Evolutionary conservation across 2,888 invertebrate genomes (phyloP).

Genomic region (Trissonchulus sp.): DNA sequence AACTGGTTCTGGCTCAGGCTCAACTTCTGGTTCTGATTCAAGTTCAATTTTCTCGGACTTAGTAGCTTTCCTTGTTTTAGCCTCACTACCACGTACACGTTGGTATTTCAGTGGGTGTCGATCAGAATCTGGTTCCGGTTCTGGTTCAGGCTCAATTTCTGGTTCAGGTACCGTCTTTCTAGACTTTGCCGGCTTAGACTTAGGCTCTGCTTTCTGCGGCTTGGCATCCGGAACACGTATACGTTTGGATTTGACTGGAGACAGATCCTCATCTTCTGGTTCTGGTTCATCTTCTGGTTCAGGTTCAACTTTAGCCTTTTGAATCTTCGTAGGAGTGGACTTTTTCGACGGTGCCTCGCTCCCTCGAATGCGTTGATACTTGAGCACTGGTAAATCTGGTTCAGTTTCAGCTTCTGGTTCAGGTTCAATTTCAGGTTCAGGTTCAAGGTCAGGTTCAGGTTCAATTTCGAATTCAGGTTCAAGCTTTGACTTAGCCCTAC

Average conservation of each 20-base stretch:
- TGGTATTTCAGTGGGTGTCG: neutral
- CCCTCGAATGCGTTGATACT: neutral
- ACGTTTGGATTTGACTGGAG: neutral
- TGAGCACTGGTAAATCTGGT: neutral
- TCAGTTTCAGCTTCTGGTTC: neutral
- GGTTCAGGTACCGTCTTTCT: neutral
- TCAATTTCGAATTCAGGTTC: too few relatives aligned
- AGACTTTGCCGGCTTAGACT: neutral
- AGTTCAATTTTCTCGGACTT: slow-evolving; percentile 5
- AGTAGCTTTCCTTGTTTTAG: neutral
- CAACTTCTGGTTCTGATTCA: too few relatives aligned
- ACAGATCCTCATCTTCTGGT: neutral
- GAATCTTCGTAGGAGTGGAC: too few relatives aligned
- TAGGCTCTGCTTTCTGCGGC: slow-evolving; percentile 2
- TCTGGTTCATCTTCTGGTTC: too few relatives aligned
- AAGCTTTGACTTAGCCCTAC: too few relatives aligned
- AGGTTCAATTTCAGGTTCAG: slow-evolving; percentile 3
- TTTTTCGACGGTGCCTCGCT: too few relatives aligned
- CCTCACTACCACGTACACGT: neutral
- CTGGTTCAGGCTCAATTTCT: slow-evolving; percentile 3
- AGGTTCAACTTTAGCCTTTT: too few relatives aligned
- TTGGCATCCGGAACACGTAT: neutral
- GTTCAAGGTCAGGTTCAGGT: slow-evolving; percentile 4
- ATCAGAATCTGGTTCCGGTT: too few relatives aligned
- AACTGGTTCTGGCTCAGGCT: too few relatives aligned